Percentiles rank a stretch among this genome's conserved stretches.
Evolutionary conservation across 2,797 vertebrate genomes (phyloP).

Genomic region (Synaphobranchus kaupii): DNA sequence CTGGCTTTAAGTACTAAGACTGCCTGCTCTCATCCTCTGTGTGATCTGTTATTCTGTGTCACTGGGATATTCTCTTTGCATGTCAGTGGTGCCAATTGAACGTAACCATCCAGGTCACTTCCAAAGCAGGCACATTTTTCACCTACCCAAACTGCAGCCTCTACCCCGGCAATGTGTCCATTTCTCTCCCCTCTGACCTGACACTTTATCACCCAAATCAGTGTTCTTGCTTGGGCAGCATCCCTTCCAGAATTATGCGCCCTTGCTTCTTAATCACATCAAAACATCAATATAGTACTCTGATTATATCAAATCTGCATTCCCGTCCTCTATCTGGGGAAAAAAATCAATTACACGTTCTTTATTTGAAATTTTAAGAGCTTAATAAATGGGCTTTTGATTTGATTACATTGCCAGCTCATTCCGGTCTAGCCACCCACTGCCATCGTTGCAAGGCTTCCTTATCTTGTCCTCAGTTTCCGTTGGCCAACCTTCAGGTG

Average conservation of each 20-base stretch:
- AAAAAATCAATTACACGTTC: constrained; percentile 32
- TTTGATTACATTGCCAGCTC: constrained; percentile 24
- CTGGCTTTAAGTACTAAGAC: background rate
- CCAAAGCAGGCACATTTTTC: background rate
- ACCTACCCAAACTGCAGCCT: background rate
- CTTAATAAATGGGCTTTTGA: constrained; percentile 23
- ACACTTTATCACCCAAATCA: constrained; percentile 18
- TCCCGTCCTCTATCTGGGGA: background rate
- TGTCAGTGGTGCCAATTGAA: constrained; percentile 6
- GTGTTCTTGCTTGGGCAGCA: background rate
- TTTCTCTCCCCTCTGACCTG: background rate
- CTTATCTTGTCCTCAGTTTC: background rate
- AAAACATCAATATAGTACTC: constrained; percentile 29
- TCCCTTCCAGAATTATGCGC: constrained; percentile 3
- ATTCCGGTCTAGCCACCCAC: background rate
- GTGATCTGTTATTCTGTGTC: constrained; percentile 18
- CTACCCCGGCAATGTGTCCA: background rate
- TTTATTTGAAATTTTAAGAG: constrained; percentile 18
- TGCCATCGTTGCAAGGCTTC: background rate
- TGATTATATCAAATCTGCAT: constrained; percentile 25
- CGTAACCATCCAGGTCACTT: constrained; percentile 1
- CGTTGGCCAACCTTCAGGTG: constrained; percentile 16
- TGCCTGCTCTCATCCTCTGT: background rate
- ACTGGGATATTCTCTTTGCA: background rate
- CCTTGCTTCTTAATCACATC: constrained; percentile 31